A percentile compares a stretch with the other conserved stretches of the same genome.
Conservation (phyloP, 2,113 vertebrate genomes). For the Apodemus speciosus region DNA sequence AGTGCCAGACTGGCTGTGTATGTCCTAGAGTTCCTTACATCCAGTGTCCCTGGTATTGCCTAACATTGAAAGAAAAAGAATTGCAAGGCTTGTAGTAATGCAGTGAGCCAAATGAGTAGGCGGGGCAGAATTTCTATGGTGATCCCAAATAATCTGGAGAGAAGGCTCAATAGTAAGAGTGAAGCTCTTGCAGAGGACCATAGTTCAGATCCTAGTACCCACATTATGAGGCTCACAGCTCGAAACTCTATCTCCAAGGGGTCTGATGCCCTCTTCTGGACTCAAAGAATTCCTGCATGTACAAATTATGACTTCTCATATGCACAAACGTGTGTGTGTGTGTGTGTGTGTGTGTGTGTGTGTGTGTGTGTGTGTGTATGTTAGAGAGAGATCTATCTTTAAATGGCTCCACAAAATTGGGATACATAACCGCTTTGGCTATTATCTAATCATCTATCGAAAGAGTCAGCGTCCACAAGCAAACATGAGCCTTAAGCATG, state of each 20-base stretch:
- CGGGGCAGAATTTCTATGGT: not conserved
- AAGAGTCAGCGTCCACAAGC: not conserved
- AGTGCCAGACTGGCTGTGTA: rapidly evolving
- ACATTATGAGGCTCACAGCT: not conserved
- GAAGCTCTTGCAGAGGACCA: not conserved
- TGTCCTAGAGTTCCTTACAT: not conserved
- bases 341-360: not conserved
- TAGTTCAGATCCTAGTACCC: not conserved
- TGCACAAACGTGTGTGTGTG: not conserved
- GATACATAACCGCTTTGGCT: not conserved
- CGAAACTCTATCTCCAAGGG: not conserved
- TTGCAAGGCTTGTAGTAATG: not conserved
- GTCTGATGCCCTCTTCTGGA: not conserved
- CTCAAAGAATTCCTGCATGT: not conserved
- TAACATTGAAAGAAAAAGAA: not conserved
- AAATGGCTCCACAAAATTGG: not conserved
- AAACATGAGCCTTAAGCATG: not conserved
- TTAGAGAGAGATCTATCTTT: not conserved
- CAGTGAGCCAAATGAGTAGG: no score
- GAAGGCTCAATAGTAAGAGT: not conserved
- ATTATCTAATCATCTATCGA: not conserved
- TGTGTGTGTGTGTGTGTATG: not conserved
- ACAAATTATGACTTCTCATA: not conserved
- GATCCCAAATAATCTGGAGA: not conserved
- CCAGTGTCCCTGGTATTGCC: not conserved